Evolutionary conservation across 1,140 invertebrate species (phyloP), one percentile per base, ranked within the genome.

Genomic region (Drosophila pseudoobscura): DNA sequence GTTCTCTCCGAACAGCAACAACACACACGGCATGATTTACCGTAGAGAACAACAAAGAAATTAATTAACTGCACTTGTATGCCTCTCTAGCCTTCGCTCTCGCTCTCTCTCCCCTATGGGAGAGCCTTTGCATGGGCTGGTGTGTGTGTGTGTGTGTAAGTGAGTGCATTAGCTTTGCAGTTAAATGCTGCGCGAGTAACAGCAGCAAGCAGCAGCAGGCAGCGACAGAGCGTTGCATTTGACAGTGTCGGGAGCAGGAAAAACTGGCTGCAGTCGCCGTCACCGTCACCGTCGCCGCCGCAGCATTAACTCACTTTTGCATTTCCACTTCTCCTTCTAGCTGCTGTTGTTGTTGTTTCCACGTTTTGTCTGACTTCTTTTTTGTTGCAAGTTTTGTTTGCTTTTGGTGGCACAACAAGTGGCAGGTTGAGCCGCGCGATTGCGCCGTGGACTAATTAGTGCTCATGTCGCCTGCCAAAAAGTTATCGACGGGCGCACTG

Each of bases 31-130:
- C 75, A 88, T 88, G 83, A 88, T 88, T 88, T 89, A 88, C 79
- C 83, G 79, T 88, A 89, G 84, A 88, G 61, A 84, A 88, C 83
- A 88, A 88, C 83, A 88, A 88, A 88, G 83, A 88, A 88, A 88
- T 88, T 88, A 88, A 88, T 88, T 84, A 88, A 89, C 83, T 89
- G 71, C 75, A 77, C 75, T 69, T 66, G 84, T 88, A 75, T 87
- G 65, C 43, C 56, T 55, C 17, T 75, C 17, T 75, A 39, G 35
- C 35, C 35, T 39, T 39, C 35, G 35, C 35, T 39, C 35, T 69
- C 56, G 64, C 49, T 56, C 44, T 45, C 66, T 69, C 64, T n/a
- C 60, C 63, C n/a, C 29, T 15, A 5, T 54, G 13, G 60, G 9
- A 35, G 44, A 45, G 26, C 62, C 29, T 11, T 29, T 41, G 17